These are phyloP conservation scores for Chloropsis hardwickii DNA, from an alignment of 2,113 vertebrate species.

Conservation along the genomic window DNA sequence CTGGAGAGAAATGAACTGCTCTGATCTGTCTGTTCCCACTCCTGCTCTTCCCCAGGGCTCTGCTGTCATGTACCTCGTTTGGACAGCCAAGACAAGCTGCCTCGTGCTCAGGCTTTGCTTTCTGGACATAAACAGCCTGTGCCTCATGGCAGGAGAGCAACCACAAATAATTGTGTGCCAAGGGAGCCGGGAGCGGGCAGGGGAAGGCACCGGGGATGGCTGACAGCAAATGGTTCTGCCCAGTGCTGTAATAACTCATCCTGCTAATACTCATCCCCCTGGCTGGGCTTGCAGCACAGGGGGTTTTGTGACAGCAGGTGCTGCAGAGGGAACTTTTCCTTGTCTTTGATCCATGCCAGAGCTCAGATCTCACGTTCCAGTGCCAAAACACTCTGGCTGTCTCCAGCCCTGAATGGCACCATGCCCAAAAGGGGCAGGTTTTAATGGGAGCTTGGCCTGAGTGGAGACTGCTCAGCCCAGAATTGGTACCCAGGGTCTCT, in stretches of 20 bases:
- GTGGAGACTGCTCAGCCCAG: not conserved
- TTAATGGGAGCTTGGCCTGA: not conserved
- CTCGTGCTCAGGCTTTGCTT: not conserved
- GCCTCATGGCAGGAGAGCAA: not conserved
- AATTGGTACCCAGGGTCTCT: accelerated
- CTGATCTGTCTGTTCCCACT: accelerated
- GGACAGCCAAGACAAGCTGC: not conserved
- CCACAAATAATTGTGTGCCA: not conserved
- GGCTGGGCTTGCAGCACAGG: not conserved
- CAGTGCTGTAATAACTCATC: not conserved
- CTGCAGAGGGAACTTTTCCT: not conserved
- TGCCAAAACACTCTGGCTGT: accelerated
- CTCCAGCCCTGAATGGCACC: accelerated
- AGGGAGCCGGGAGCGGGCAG: not conserved
- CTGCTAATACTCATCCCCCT: not conserved
- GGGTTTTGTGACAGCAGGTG: not conserved
- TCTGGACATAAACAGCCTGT: not conserved
- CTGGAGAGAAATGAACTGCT: not conserved
- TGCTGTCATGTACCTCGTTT: not conserved
- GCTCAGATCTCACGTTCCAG: not conserved
- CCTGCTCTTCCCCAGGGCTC: not conserved
- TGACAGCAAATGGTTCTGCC: not conserved
- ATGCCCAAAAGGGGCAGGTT: not conserved
- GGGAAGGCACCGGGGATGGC: not conserved
- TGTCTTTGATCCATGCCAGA: not conserved